These are phyloP conservation scores for Drosophila trapezifrons DNA, from an alignment of 1,140 invertebrate genomes.

Conservation along the genomic window DNA sequence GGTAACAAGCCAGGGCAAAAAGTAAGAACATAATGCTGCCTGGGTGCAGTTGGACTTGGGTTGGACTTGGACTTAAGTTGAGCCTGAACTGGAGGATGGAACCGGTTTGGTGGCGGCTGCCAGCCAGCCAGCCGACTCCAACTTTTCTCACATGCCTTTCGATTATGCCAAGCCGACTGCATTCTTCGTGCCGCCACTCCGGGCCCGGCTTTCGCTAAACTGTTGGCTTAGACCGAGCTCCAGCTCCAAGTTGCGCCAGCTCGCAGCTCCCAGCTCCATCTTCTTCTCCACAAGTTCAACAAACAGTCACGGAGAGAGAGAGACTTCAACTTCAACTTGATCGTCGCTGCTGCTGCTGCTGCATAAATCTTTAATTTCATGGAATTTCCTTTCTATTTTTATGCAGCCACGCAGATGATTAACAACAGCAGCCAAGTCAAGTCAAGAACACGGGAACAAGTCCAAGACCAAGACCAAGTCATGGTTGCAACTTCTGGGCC, in stretches of 20 bases:
- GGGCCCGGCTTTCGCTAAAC: slow-evolving; percentile 52
- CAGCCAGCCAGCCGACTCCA: slow-evolving; percentile 34
- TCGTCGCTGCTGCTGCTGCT: slow-evolving; percentile 34
- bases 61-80: slow-evolving; percentile 26
- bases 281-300: slow-evolving; percentile 56
- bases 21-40: slow-evolving; percentile 69
- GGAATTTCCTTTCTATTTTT: slow-evolving; percentile 80
- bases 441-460: slow-evolving; percentile 47
- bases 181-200: slow-evolving; percentile 63
- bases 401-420: slow-evolving; percentile 66
- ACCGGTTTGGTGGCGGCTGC: slow-evolving; percentile 57
- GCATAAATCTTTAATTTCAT: slow-evolving; percentile 73
- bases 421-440: slow-evolving; percentile 37
- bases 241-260: slow-evolving; percentile 11
- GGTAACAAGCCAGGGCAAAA: slow-evolving; percentile 70
- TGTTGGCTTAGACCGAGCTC: slow-evolving; percentile 41
- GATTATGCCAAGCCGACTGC: slow-evolving; percentile 74
- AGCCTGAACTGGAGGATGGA: slow-evolving; percentile 26
- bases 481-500: slow-evolving; percentile 44
- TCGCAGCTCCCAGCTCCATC: slow-evolving; percentile 2
- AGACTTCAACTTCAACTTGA: slow-evolving; percentile 46
- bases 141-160: slow-evolving; percentile 79
- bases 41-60: slow-evolving; percentile 47
- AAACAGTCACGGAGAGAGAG: slow-evolving; percentile 36
- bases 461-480: slow-evolving; percentile 46